Evolutionary conservation across 2,888 invertebrate species (phyloP).

Genomic region (Thera obeliscata): DNA sequence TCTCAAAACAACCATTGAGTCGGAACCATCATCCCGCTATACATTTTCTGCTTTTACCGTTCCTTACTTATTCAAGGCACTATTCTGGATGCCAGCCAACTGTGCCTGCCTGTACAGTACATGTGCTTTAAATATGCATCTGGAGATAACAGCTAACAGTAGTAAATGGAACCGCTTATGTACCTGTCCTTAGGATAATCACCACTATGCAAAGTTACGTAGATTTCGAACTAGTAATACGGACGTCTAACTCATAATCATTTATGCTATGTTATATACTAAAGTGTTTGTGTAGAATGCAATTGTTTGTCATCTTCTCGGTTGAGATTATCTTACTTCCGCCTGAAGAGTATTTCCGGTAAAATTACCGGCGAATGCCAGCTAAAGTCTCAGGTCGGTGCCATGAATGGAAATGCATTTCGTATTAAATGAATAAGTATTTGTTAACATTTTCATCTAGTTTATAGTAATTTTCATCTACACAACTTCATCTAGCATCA

Average conservation of each 20-base stretch:
- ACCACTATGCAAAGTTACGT: slow-evolving; percentile 23
- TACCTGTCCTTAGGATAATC: slow-evolving; percentile 17
- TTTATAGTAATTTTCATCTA: no score
- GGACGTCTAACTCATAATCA: not conserved
- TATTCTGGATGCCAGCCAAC: slow-evolving; percentile 35
- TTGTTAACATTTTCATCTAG: no score
- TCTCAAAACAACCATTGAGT: slow-evolving; percentile 20
- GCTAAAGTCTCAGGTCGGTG: slow-evolving; percentile 3
- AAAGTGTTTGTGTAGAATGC: slow-evolving; percentile 6
- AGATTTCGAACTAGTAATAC: slow-evolving; percentile 7
- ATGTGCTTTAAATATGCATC: slow-evolving; percentile 33
- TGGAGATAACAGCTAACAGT: slow-evolving; percentile 26
- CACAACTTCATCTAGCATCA: no score
- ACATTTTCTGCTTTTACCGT: slow-evolving; percentile 31
- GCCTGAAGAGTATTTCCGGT: slow-evolving; percentile 5
- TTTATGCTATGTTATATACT: not conserved
- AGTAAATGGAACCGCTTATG: slow-evolving; percentile 27
- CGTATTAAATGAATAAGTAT: not conserved
- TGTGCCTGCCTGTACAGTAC: slow-evolving; percentile 27
- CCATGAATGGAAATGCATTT: slow-evolving; percentile 4
- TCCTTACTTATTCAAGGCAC: slow-evolving; percentile 35
- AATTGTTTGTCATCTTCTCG: slow-evolving; percentile 4
- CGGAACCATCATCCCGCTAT: slow-evolving; percentile 17
- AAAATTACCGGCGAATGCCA: slow-evolving; percentile 5
- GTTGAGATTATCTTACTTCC: slow-evolving; percentile 17